phyloP scores from a whole-genome alignment of 2,888 invertebrate species.

The Lasius fuliginosus region DNA sequence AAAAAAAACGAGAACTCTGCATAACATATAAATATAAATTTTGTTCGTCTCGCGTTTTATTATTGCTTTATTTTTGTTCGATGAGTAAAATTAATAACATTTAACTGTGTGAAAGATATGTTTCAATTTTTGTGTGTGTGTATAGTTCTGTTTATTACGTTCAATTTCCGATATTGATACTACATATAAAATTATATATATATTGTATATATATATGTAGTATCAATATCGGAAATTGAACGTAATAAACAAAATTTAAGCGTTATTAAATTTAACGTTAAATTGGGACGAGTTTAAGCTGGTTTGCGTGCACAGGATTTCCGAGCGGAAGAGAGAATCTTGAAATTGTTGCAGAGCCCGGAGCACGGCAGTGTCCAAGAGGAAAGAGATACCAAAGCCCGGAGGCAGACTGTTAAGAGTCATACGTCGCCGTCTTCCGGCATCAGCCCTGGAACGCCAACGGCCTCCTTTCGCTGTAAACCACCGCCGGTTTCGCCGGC shows the following conservation, averaged over 20 bases:
- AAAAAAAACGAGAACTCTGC: neutral
- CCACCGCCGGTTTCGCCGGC: constrained; percentile 80
- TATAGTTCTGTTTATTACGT: neutral
- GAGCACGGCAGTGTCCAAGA: constrained; percentile 71
- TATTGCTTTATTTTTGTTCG: neutral
- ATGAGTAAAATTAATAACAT: neutral
- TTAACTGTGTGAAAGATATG: neutral
- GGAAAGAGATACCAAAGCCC: constrained; percentile 58
- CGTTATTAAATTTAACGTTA: constrained; percentile 7
- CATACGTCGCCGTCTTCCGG: constrained; percentile 59
- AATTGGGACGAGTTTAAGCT: constrained; percentile 3
- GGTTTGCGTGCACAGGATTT: neutral
- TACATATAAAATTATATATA: neutral
- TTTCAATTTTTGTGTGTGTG: neutral
- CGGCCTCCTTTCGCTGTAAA: constrained; percentile 72
- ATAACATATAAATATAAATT: neutral
- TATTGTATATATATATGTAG: neutral
- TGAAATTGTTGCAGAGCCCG: constrained; percentile 60
- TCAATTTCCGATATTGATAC: no score
- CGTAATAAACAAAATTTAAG: neutral
- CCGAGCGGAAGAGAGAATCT: constrained; percentile 7
- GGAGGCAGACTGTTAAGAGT: constrained; percentile 51
- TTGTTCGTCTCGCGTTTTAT: neutral
- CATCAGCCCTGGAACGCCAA: constrained; percentile 63
- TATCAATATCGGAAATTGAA: neutral